These are phyloP conservation scores for Ricordea florida DNA, from an alignment of 92 coral and sea anemone genomes.

Conservation along the genomic window DNA sequence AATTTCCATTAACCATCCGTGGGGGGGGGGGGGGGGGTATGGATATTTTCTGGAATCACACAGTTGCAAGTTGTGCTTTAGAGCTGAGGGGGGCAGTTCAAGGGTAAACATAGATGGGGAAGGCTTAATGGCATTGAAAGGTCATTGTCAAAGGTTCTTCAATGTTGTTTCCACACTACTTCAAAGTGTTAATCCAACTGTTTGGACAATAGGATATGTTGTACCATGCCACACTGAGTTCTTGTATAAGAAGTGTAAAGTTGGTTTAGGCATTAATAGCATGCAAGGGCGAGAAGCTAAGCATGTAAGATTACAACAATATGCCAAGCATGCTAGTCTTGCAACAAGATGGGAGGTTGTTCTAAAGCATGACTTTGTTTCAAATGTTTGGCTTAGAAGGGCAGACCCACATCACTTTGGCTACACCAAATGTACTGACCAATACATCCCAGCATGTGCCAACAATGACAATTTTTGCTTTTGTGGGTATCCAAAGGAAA, in stretches of 20 bases:
- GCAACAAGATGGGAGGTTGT: slow-evolving; percentile 63
- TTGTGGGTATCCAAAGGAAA: slow-evolving; percentile 58
- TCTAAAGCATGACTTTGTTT: slow-evolving; percentile 60
- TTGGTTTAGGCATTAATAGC: slow-evolving; percentile 64
- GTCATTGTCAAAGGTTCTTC: slow-evolving; percentile 27
- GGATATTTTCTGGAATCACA: too few relatives aligned
- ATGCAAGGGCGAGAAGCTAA: slow-evolving; percentile 79
- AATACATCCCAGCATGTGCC: slow-evolving; percentile 43
- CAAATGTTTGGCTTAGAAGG: slow-evolving; percentile 56
- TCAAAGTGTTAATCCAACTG: slow-evolving; percentile 44
- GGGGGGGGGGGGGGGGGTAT: too few relatives aligned
- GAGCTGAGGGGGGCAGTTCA: slow-evolving; percentile 64
- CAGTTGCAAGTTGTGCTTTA: slow-evolving; percentile 51
- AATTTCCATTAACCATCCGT: too few relatives aligned
- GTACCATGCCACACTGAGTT: slow-evolving; percentile 55
- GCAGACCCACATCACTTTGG: slow-evolving; percentile 52
- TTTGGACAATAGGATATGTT: slow-evolving; percentile 70
- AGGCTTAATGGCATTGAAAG: neutral
- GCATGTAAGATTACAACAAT: slow-evolving; percentile 53
- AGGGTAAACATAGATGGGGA: slow-evolving; percentile 9
- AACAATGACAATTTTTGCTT: slow-evolving; percentile 30
- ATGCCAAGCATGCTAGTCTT: slow-evolving; percentile 64
- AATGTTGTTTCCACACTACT: slow-evolving; percentile 31
- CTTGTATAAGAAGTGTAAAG: slow-evolving; percentile 11
- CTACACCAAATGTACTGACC: slow-evolving; percentile 50